Conservation (phyloP, 2,888 invertebrate genomes). For the Thera obeliscata region DNA sequence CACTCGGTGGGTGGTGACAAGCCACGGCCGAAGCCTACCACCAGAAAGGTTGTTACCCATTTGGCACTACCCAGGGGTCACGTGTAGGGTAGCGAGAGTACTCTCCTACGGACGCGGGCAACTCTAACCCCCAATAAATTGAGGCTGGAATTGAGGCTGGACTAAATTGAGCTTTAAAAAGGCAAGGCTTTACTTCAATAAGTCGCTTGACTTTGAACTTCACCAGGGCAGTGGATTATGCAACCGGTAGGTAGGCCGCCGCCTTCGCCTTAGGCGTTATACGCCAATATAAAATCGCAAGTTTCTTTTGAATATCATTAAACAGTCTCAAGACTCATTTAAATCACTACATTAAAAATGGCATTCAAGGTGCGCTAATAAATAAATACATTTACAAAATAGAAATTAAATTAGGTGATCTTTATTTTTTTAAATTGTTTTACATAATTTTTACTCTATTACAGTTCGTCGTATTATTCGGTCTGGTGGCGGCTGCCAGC, state of each 20-base stretch:
- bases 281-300: conserved; percentile 35
- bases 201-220: conserved; percentile 26
- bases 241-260: conserved; percentile 26
- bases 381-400: conserved; percentile 23
- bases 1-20: too few relatives aligned
- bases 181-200: too few relatives aligned
- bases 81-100: too few relatives aligned
- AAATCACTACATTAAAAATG: conserved; percentile 37
- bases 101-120: too few relatives aligned
- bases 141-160: too few relatives aligned
- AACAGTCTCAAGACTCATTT: conserved; percentile 30
- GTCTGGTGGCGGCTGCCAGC: conserved; percentile 45
- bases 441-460: background rate
- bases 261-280: conserved; percentile 35
- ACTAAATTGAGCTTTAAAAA: too few relatives aligned
- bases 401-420: conserved; percentile 31
- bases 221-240: conserved; percentile 26
- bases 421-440: too few relatives aligned
- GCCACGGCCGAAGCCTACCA: too few relatives aligned
- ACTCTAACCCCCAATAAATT: too few relatives aligned
- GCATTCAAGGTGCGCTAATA: conserved; percentile 40
- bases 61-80: too few relatives aligned
- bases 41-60: too few relatives aligned
- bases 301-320: conserved; percentile 31
- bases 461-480: conserved; percentile 46